Evolutionary conservation across 2,888 invertebrate genomes (phyloP).

Genomic region (Drosophila diplacantha): DNA sequence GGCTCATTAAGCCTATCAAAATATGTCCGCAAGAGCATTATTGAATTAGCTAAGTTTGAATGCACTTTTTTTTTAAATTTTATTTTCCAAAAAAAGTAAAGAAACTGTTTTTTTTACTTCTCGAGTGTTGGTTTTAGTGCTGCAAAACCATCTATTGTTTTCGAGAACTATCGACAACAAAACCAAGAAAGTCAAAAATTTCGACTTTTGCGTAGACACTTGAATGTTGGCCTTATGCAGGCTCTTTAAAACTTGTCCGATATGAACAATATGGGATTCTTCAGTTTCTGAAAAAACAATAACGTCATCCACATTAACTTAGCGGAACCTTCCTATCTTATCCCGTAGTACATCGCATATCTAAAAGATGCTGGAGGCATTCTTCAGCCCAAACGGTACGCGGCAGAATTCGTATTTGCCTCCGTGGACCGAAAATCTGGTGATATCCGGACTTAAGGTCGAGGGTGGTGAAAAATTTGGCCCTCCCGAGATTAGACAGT

Average conservation of each 20-base stretch:
- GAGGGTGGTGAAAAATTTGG: neutral
- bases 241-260: slow-evolving; percentile 5
- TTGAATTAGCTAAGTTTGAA: no score
- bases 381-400: neutral
- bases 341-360: slow-evolving; percentile 1
- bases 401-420: slow-evolving; percentile 2
- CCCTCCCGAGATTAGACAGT: slow-evolving; percentile 1
- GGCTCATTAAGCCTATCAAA: no score
- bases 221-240: slow-evolving; percentile 1
- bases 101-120: no score
- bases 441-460: slow-evolving; percentile 4
- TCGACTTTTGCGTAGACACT: neutral
- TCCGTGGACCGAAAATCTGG: slow-evolving; percentile 4
- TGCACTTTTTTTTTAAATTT: no score
- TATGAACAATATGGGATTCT: slow-evolving; percentile 1
- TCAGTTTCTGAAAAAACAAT: slow-evolving; percentile 14
- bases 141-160: no score
- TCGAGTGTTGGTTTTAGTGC: no score
- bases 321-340: slow-evolving; percentile 3
- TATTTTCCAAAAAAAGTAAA: no score
- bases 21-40: no score
- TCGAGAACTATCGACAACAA: no score
- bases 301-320: slow-evolving; percentile 11
- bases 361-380: slow-evolving; percentile 3
- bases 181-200: neutral